Base-by-base conservation (phyloP, 1,140 invertebrate genomes). In the Mizuhopecten yessoensis region DNA sequence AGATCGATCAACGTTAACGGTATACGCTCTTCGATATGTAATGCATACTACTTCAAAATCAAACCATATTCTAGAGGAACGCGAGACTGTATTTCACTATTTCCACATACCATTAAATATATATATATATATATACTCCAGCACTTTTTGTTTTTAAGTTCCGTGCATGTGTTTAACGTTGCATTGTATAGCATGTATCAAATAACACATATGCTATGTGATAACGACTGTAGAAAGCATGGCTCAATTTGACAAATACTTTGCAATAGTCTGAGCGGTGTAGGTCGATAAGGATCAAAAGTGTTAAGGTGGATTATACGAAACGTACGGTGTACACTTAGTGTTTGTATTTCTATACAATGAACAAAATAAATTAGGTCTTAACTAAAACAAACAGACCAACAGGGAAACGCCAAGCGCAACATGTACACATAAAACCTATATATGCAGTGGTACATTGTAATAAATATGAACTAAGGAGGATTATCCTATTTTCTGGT, bases 1-100 rank as follows among this genome's bases (percentile, higher is more conserved):
- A 75, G 57, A 75, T 75, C n/a, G 17, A 75, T 75, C 57, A 75
- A n/a, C 57, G 57, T 75, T n/a, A 75, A 75, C 23, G 57, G 11
- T 75, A 17, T 11, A 29, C 57, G 57, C 57, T n/a, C 23, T 29
- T 29, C 57, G 57, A 75, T 75, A 29, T 75, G n/a, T n/a, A 75
- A 7, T 29, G 45, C 7, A 75, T 17, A 75, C 57, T 29, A 17
- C 23, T 75, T 75, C n/a, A 29, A 0, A 75, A 29, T 11, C 9
- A n/a, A 75, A 75, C 3, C 11, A 49, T 20, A 15, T 10, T 20
- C 20, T 49, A 49, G 20, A 10, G 1, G 45, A 49, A 20, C 20
- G 11, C 15, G 20, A 2, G 2, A 23, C 1, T 23, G 20, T 49
- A 49, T 23, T 49, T 49, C 15, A 49, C 11, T 23, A 9, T 5